A percentile compares a stretch with the other conserved stretches of the same genome.
These are phyloP conservation scores for Melanotaenia nigrans DNA, from an alignment of 2,797 vertebrate species.

Conservation along the genomic window DNA sequence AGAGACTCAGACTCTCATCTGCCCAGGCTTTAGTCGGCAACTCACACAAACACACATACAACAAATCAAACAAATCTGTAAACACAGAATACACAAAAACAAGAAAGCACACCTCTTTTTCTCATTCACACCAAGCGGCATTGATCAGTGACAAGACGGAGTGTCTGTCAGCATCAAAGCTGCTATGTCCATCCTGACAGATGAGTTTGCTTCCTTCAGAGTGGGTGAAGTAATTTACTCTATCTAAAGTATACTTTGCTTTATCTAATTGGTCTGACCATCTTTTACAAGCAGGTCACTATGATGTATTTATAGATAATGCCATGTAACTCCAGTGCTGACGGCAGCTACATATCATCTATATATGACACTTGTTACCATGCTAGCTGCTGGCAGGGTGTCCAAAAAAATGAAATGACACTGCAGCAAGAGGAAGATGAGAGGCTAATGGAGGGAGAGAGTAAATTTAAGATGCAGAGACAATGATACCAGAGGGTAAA, in stretches of 20 bases:
- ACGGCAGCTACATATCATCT: conserved; percentile 51
- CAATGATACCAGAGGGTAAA: conserved; percentile 12
- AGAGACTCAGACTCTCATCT: conserved; percentile 28
- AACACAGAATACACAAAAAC: conserved; percentile 18
- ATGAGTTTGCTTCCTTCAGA: conserved; percentile 49
- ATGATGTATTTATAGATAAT: conserved; percentile 68
- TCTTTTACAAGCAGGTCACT: conserved; percentile 37
- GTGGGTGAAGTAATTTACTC: conserved; percentile 47
- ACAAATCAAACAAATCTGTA: conserved; percentile 21
- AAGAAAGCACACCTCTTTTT: conserved; percentile 11
- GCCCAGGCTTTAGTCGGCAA: conserved; percentile 7
- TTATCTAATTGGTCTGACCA: conserved; percentile 57
- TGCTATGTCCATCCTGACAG: conserved; percentile 47
- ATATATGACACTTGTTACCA: conserved; percentile 59
- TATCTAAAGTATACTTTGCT: conserved; percentile 41
- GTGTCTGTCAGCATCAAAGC: conserved; percentile 63
- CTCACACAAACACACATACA: not conserved
- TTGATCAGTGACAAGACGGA: conserved; percentile 65
- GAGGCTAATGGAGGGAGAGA: not conserved
- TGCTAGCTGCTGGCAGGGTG: conserved; percentile 30
- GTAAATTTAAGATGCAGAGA: conserved; percentile 6
- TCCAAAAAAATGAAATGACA: conserved; percentile 16
- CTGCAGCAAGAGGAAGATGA: not conserved
- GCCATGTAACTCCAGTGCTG: conserved; percentile 45
- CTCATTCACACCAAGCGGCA: conserved; percentile 11